A percentile compares a stretch with the other conserved stretches of the same genome.
These are phyloP conservation scores for Rhinopomastus cyanomelas DNA, from an alignment of 2,113 vertebrate genomes.

Conservation along the genomic window DNA sequence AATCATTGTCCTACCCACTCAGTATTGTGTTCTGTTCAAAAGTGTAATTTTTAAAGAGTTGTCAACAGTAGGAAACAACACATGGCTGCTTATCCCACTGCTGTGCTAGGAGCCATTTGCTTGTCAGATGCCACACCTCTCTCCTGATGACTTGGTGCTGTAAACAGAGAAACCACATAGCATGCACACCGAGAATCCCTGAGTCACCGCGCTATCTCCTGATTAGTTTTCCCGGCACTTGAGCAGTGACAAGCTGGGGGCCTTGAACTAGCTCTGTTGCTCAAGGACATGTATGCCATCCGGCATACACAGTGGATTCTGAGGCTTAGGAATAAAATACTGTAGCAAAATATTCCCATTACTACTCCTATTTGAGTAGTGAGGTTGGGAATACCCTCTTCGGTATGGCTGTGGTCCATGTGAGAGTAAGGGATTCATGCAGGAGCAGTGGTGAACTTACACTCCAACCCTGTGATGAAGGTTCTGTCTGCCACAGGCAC, in stretches of 20 bases:
- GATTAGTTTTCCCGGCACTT: not conserved
- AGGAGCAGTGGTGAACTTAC: not conserved
- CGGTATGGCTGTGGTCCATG: not conserved
- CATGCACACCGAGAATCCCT: not conserved
- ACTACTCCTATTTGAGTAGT: not conserved
- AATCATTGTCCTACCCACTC: not conserved
- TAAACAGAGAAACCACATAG: slow-evolving; percentile 19
- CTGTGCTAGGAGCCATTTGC: slow-evolving; percentile 1
- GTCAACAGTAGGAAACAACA: not conserved
- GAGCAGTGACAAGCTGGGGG: not conserved
- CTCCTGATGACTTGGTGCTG: slow-evolving; percentile 16
- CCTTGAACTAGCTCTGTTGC: not conserved
- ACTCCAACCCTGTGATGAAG: not conserved
- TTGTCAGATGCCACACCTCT: not conserved
- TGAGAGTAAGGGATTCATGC: not conserved
- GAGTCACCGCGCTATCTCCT: not conserved
- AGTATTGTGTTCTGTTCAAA: slow-evolving; percentile 10
- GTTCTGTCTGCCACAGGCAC: not conserved
- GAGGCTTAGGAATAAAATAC: not conserved
- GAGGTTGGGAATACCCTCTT: not conserved
- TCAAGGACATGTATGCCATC: not conserved
- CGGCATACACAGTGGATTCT: not conserved
- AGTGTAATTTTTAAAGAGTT: slow-evolving; percentile 8
- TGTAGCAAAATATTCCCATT: not conserved
- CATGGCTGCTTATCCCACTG: not conserved